Percentiles rank a stretch among this genome's conserved stretches.
Evolutionary conservation across 2,113 vertebrate genomes (phyloP).

Genomic region (Pomatorhinus ruficollis): DNA sequence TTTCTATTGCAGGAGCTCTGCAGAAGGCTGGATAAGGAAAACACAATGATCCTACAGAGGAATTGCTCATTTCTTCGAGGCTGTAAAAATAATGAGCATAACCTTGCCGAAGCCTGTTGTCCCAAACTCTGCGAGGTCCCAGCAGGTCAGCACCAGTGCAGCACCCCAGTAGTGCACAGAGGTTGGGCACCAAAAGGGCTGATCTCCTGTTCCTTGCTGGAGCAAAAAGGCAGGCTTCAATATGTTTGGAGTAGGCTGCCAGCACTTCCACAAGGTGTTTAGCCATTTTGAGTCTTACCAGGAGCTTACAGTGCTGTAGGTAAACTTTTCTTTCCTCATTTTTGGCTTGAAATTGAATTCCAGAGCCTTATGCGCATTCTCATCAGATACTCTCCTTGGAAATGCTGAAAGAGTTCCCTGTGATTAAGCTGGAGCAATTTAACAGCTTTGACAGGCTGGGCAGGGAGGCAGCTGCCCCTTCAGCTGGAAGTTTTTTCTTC

Average conservation of each 20-base stretch:
- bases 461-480: background rate
- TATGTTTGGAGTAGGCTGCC: background rate
- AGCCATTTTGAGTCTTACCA: background rate
- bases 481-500: background rate
- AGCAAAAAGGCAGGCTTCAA: background rate
- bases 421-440: background rate
- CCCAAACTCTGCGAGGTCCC: accelerated
- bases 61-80: background rate
- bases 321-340: background rate
- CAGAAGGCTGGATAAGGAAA: background rate
- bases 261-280: background rate
- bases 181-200: background rate
- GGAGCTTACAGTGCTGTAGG: background rate
- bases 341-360: background rate
- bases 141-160: background rate
- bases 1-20: background rate
- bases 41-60: background rate
- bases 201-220: background rate
- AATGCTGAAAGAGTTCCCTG: background rate
- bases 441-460: background rate
- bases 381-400: background rate
- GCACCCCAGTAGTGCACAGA: background rate
- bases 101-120: background rate
- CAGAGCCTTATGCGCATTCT: background rate
- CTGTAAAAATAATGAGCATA: background rate